phyloP scores from a whole-genome alignment of 1,140 invertebrate species.

The Sminthurinus signatus region DNA sequence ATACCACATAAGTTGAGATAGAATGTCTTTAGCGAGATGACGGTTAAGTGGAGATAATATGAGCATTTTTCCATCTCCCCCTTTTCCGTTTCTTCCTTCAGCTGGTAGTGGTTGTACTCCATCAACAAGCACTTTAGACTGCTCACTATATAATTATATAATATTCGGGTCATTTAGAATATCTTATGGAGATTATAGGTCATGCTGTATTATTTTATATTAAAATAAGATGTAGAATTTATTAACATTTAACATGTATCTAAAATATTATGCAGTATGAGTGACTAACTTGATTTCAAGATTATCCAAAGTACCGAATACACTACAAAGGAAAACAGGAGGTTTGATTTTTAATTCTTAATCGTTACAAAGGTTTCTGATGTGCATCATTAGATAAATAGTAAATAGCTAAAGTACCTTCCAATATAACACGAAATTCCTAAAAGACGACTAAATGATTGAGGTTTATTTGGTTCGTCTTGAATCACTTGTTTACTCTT shows the following conservation, averaged over 20 bases:
- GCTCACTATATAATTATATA: background rate
- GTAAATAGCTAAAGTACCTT: background rate
- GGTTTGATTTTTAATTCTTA: background rate
- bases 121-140: background rate
- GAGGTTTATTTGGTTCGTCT: conserved; percentile 5
- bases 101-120: too few species aligned
- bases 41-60: conserved; percentile 1
- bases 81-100: too few species aligned
- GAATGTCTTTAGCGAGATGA: conserved; percentile 10
- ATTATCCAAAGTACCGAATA: conserved; percentile 14
- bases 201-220: too few species aligned
- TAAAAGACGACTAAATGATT: conserved; percentile 9
- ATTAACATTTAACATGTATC: background rate
- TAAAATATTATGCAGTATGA: background rate
- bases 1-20: conserved; percentile 15
- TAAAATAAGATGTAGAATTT: background rate
- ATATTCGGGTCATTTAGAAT: too few species aligned
- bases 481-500: background rate
- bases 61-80: too few species aligned
- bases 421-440: conserved; percentile 6
- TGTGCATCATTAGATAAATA: too few species aligned
- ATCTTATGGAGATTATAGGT: too few species aligned
- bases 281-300: background rate
- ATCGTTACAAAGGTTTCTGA: too few species aligned
- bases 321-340: conserved; percentile 9